Base-by-base conservation (phyloP, 2,113 vertebrate genomes). In the Triplophysa rosa region DNA sequence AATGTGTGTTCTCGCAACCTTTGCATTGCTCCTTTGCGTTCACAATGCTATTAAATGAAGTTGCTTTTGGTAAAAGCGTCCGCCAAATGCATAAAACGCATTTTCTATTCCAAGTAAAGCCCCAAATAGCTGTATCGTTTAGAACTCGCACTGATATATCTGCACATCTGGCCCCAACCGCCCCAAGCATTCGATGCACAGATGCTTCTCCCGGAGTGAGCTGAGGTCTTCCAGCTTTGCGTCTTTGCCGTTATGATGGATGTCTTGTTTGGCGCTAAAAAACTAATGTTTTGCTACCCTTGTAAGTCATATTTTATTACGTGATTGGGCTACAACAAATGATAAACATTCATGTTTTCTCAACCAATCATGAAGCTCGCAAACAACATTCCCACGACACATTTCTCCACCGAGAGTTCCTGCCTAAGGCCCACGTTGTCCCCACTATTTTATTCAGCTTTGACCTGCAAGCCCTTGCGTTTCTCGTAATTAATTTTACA, bases 401-500 rank as follows among this genome's bases (percentile, higher is more conserved):
- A 73, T 61, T 73, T 59, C 8, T 29, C 26, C 37, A 77, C 62
- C 8, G 33, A 61, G 56, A 5, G 14, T 47, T 74, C 56, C 2
- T 13, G 56, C 40, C 71, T 65, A 7, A 65, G 61, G 45, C 45
- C 62, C 49, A 17, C 54, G 61, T 52, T 52, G 74, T 77, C 62
- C 45, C 24, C 26, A 23, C 13, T 65, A 66, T 65, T 65, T 29
- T 77, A 65, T 65, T 77, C 74, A 61, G 59, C 59, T 65, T 54
- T 64, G 68, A 70, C 58, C 73, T 45, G 26, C 37, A 26, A 77
- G 74, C 52, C 52, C 59, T 63, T 24, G 40, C 56, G 62, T 58
- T 75, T 79, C 21, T 61, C 49, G 42, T 82, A 67, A 82, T 78
- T 83, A 80, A 85, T 80, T 85, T 82, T 67, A 72, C 40, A 42